Evolutionary conservation across 2,797 vertebrate species (phyloP).

Genomic region (Coracias cyanogaster): DNA sequence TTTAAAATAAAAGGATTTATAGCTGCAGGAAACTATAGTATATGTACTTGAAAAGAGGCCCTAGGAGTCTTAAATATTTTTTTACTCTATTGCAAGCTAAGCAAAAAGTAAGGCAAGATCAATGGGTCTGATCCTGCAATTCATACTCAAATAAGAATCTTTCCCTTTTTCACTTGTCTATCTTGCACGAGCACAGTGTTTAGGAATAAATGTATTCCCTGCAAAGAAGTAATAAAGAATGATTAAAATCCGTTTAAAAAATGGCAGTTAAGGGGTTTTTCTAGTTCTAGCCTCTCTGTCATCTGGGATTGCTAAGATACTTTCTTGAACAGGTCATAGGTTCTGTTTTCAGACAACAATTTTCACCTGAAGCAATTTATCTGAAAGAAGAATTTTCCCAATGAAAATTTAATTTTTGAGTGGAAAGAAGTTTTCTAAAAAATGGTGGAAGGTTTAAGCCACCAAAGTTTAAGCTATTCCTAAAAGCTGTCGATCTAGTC

Average conservation of each 20-base stretch:
- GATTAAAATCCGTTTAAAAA: background rate
- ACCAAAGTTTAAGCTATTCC: background rate
- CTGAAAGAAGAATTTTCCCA: background rate
- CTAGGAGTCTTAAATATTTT: constrained; percentile 9
- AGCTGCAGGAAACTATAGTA: background rate
- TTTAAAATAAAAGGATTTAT: constrained; percentile 3
- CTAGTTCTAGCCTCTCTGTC: background rate
- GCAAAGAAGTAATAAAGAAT: background rate
- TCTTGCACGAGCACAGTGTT: background rate
- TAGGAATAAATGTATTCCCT: background rate
- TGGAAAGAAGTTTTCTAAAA: background rate
- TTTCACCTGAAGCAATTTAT: background rate
- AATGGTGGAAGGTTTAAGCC: background rate
- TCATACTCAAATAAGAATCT: background rate
- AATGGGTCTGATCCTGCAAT: constrained; percentile 13
- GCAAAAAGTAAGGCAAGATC: background rate
- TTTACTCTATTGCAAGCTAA: constrained; percentile 1
- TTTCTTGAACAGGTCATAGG: background rate
- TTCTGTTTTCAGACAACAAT: background rate
- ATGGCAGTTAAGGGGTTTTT: background rate
- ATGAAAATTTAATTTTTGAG: background rate
- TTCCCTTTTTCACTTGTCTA: background rate
- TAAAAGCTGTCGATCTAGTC: background rate
- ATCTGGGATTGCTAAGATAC: background rate
- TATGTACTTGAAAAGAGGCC: background rate